These are phyloP conservation scores for Asbolus verrucosus DNA, from an alignment of 1,140 invertebrate genomes.

Conservation along the genomic window DNA sequence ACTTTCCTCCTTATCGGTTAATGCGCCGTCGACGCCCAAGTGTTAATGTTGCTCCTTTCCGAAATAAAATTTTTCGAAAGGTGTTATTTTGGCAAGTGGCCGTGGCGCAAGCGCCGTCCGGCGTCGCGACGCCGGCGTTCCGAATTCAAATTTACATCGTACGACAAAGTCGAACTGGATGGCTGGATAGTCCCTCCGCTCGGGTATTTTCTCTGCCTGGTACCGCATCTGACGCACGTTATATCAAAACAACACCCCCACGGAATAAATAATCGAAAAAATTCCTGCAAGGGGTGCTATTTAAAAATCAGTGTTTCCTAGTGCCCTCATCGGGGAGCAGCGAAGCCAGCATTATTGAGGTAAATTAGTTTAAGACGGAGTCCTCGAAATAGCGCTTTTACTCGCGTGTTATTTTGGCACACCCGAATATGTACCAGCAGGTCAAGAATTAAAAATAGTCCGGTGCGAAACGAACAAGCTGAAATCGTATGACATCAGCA, in stretches of 20 bases:
- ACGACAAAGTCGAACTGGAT: conserved; percentile 55
- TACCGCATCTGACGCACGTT: conserved; percentile 51
- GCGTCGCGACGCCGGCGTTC: conserved; percentile 54
- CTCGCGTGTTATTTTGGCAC: conserved; percentile 53
- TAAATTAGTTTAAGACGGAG: conserved; percentile 4
- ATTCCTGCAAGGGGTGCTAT: background rate
- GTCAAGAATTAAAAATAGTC: conserved; percentile 57
- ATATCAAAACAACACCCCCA: conserved; percentile 5
- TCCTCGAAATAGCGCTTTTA: conserved; percentile 31
- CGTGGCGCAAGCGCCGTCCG: conserved; percentile 51
- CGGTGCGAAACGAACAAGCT: conserved; percentile 42
- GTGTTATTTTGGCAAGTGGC: background rate
- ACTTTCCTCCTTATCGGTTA: background rate
- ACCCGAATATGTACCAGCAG: conserved; percentile 42
- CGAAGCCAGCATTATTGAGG: conserved; percentile 5
- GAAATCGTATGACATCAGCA: background rate
- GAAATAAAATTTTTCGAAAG: background rate
- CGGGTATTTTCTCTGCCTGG: conserved; percentile 56
- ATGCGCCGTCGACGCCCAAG: too few relatives aligned
- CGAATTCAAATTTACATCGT: conserved; percentile 51
- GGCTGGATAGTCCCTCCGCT: conserved; percentile 57
- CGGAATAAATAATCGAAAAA: conserved; percentile 1
- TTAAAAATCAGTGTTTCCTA: too few relatives aligned
- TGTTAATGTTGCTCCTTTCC: too few relatives aligned
- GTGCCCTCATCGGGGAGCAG: background rate